These are phyloP conservation scores for Megaceryle torquata DNA, from an alignment of 2,113 vertebrate species.

Conservation along the genomic window DNA sequence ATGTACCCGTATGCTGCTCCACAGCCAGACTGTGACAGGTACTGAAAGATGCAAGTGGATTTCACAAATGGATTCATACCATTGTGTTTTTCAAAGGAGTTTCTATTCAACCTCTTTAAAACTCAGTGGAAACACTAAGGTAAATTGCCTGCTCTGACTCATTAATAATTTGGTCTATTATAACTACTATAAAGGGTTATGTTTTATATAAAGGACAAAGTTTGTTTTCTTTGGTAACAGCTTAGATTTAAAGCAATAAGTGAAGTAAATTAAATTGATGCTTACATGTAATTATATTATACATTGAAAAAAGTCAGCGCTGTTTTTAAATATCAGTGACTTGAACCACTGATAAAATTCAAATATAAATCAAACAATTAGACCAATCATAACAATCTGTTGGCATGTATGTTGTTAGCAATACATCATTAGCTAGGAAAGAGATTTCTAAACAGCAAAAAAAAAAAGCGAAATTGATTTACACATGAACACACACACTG, in stretches of 20 bases:
- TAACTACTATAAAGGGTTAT: background rate
- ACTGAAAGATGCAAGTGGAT: background rate
- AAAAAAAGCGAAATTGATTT: background rate
- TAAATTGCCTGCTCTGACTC: background rate
- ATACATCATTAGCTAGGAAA: background rate
- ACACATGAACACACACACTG: background rate
- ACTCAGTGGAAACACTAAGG: background rate
- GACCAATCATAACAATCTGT: background rate
- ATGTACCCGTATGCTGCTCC: background rate
- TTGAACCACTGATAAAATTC: background rate
- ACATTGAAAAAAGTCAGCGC: background rate
- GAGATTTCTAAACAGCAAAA: background rate
- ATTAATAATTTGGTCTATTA: background rate
- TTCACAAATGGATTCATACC: background rate
- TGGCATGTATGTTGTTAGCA: background rate
- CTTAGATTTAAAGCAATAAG: background rate
- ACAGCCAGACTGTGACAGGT: background rate
- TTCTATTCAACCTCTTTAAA: background rate
- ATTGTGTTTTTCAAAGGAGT: background rate
- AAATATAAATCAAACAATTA: background rate
- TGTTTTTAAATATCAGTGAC: background rate
- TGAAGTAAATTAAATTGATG: background rate
- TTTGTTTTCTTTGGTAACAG: background rate
- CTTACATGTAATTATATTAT: background rate
- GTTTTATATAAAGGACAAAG: background rate